phyloP scores from a whole-genome alignment of 2,888 invertebrate species.

The Ormyrus thymus region DNA sequence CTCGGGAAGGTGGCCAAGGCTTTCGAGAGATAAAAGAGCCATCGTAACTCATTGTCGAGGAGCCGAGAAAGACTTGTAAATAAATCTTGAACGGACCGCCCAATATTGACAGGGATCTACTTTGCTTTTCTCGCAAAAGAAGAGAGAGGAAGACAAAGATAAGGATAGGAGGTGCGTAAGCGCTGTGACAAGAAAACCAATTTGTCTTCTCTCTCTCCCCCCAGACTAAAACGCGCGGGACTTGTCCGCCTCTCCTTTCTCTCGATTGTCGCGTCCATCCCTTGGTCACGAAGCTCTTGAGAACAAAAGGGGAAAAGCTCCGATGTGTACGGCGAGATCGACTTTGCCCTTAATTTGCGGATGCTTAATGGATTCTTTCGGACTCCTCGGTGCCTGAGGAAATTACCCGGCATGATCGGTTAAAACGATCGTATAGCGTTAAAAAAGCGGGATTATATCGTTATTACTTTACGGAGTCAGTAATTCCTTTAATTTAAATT shows the following conservation, averaged over 20 bases:
- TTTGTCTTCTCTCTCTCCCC: slow-evolving; percentile 40
- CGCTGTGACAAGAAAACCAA: slow-evolving; percentile 40
- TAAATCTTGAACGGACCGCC: slow-evolving; percentile 42
- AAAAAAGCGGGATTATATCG: not conserved
- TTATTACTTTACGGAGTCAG: too few relatives aligned
- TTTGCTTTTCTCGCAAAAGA: slow-evolving; percentile 14
- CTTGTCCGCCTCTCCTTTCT: slow-evolving; percentile 1
- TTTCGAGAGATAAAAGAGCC: slow-evolving; percentile 18
- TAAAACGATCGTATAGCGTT: slow-evolving; percentile 9
- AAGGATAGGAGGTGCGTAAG: slow-evolving; percentile 41
- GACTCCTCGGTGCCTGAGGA: not conserved
- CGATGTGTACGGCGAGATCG: not conserved
- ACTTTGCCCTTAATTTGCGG: slow-evolving; percentile 36
- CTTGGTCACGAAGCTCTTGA: slow-evolving; percentile 28
- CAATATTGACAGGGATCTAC: slow-evolving; percentile 51
- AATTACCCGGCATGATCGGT: slow-evolving; percentile 12
- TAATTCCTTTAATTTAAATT: too few relatives aligned
- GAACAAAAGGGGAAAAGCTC: slow-evolving; percentile 23
- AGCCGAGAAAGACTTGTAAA: slow-evolving; percentile 24
- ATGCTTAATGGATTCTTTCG: slow-evolving; percentile 36
- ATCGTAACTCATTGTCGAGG: slow-evolving; percentile 39
- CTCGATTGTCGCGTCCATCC: slow-evolving; percentile 36
- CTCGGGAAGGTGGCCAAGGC: not conserved
- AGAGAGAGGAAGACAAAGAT: slow-evolving; percentile 1
- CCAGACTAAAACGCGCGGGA: not conserved